Percentiles rank a stretch among this genome's conserved stretches.
phyloP scores from a whole-genome alignment of 2,113 vertebrate species.

The Ivindomyrus marchei region DNA sequence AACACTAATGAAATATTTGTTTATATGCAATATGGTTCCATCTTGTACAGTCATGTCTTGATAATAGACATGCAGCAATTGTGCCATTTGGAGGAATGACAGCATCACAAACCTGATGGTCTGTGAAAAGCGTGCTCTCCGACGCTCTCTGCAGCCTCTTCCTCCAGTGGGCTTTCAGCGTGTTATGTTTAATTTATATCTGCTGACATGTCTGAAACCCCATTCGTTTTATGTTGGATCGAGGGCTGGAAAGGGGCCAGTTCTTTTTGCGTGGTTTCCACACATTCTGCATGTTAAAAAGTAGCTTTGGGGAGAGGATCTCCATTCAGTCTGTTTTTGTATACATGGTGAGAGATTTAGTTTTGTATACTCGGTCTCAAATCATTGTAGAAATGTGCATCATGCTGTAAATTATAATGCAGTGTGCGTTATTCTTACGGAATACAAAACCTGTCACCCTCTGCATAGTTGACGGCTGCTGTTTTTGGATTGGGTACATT shows the following conservation, averaged over 20 bases:
- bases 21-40: background rate
- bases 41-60: conserved; percentile 7
- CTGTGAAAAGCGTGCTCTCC: background rate
- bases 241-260: background rate
- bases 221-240: conserved; percentile 10
- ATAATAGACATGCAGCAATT: conserved; percentile 8
- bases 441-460: background rate
- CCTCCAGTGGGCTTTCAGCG: background rate
- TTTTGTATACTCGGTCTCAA: background rate
- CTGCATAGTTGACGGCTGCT: background rate
- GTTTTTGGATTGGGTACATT: background rate
- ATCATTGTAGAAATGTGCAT: background rate
- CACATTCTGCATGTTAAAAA: background rate
- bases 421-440: background rate
- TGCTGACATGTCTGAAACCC: background rate
- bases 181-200: background rate
- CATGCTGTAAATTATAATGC: background rate
- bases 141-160: background rate
- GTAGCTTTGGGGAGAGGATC: background rate
- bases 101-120: background rate
- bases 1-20: background rate
- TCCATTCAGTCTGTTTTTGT: background rate
- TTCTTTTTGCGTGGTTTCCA: background rate
- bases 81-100: conserved; percentile 8
- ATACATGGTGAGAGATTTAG: background rate